phyloP scores from a whole-genome alignment of 2,797 vertebrate species.

The Neosalanx taihuensis region DNA sequence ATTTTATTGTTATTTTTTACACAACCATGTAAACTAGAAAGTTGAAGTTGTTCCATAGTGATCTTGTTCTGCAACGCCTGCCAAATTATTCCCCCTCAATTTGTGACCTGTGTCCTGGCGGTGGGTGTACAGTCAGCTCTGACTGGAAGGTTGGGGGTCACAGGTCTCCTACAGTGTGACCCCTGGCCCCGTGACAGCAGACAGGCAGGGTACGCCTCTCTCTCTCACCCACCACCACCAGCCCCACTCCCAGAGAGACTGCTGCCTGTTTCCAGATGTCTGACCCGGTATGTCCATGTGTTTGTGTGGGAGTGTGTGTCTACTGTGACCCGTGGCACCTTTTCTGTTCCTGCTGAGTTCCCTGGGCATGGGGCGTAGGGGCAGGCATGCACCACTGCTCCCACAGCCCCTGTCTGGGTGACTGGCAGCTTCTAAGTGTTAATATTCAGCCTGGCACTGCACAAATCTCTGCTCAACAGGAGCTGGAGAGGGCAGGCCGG shows the following conservation, averaged over 20 bases:
- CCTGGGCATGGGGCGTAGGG: constrained; percentile 24
- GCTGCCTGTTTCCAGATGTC: constrained; percentile 43
- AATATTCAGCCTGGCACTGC: constrained; percentile 28
- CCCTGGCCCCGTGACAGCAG: too few species aligned
- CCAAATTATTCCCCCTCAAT: too few species aligned
- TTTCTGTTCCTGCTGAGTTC: constrained; percentile 10
- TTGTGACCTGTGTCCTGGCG: too few species aligned
- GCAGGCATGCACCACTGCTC: constrained; percentile 31
- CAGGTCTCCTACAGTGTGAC: too few species aligned
- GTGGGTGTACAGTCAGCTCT: too few species aligned
- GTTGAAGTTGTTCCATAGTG: too few species aligned
- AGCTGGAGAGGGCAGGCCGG: background rate
- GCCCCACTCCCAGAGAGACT: constrained; percentile 44
- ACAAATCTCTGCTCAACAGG: background rate
- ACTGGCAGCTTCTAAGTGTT: constrained; percentile 44
- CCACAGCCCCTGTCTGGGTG: constrained; percentile 30
- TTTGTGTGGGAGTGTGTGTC: constrained; percentile 16
- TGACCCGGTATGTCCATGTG: constrained; percentile 45
- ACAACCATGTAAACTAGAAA: too few species aligned
- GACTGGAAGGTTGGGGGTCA: too few species aligned
- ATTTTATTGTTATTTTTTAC: too few species aligned
- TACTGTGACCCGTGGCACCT: constrained; percentile 47
- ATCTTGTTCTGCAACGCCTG: too few species aligned
- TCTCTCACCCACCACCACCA: too few species aligned
- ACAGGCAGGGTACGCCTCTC: too few species aligned